phyloP scores from a whole-genome alignment of 2,888 invertebrate genomes.

The Eurytoma californica region DNA sequence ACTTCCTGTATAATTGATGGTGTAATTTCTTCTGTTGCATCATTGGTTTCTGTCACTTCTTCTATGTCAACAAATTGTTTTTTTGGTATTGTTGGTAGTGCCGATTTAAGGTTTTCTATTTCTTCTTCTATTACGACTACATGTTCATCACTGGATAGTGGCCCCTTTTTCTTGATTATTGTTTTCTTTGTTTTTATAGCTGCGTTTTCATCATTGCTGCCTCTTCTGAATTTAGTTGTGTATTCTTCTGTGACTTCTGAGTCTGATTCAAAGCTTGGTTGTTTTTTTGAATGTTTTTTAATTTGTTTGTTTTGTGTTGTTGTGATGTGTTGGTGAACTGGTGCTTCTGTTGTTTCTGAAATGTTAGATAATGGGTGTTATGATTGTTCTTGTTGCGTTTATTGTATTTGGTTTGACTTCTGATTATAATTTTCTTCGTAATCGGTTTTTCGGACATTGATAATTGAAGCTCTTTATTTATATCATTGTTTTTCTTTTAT shows the following conservation, averaged over 20 bases:
- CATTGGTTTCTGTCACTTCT: conserved; percentile 64
- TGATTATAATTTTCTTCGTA: background rate
- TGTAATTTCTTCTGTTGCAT: conserved; percentile 64
- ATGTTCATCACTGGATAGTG: conserved; percentile 60
- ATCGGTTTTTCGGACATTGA: background rate
- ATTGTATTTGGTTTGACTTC: conserved; percentile 7
- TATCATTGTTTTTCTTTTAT: conserved; percentile 5
- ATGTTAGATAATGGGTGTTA: conserved; percentile 60
- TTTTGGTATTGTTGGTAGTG: conserved; percentile 67
- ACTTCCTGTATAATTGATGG: conserved; percentile 67
- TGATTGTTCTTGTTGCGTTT: background rate
- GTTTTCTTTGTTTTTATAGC: conserved; percentile 71
- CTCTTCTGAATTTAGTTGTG: conserved; percentile 70
- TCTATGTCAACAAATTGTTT: conserved; percentile 71
- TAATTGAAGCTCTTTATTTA: background rate
- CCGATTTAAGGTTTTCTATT: conserved; percentile 67
- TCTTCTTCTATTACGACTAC: conserved; percentile 73
- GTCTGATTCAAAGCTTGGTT: conserved; percentile 67
- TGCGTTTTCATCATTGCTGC: conserved; percentile 66
- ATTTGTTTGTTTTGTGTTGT: conserved; percentile 70
- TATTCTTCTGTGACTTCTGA: conserved; percentile 71
- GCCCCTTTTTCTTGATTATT: conserved; percentile 67
- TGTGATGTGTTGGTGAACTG: conserved; percentile 69
- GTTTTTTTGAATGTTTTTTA: conserved; percentile 63
- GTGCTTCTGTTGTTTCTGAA: conserved; percentile 73